Evolutionary conservation across 2,113 vertebrate species (phyloP).

Genomic region (Electrona antarctica): DNA sequence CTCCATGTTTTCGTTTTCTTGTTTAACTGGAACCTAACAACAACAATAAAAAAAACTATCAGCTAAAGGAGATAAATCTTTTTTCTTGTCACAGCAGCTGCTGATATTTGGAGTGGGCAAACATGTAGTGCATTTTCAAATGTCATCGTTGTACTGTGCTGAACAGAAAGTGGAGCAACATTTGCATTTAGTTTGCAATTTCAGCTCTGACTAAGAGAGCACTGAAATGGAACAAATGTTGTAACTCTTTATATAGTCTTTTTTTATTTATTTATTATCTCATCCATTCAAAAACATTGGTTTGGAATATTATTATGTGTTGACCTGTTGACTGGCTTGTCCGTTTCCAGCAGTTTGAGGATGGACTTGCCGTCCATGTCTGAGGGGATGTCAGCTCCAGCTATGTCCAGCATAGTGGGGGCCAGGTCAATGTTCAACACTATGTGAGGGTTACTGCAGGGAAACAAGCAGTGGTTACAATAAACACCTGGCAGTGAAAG

Average conservation of each 20-base stretch:
- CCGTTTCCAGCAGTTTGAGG: slow-evolving; percentile 91
- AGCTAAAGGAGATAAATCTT: neutral
- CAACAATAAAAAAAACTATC: slow-evolving; percentile 16
- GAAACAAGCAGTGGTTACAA: slow-evolving; percentile 1
- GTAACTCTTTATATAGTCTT: neutral
- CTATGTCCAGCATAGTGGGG: slow-evolving; percentile 95
- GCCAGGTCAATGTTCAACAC: slow-evolving; percentile 96
- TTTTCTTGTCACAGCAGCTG: slow-evolving; percentile 9
- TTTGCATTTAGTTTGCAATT: slow-evolving; percentile 23
- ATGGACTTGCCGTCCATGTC: slow-evolving; percentile 99
- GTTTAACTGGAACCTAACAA: slow-evolving; percentile 89
- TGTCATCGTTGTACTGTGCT: slow-evolving; percentile 22
- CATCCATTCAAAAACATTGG: neutral
- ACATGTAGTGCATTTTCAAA: slow-evolving; percentile 37
- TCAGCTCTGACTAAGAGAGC: slow-evolving; percentile 19
- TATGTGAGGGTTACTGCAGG: slow-evolving; percentile 88
- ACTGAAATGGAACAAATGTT: neutral
- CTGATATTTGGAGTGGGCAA: slow-evolving; percentile 41
- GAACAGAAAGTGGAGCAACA: slow-evolving; percentile 3
- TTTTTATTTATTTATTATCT: neutral
- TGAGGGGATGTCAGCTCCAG: slow-evolving; percentile 89
- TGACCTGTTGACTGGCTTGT: slow-evolving; percentile 90
- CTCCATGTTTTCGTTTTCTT: slow-evolving; percentile 91
- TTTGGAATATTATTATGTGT: neutral
- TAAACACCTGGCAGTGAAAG: neutral